Evolutionary conservation across 1,140 invertebrate species (phyloP).

Genomic region (Limonius californicus): DNA sequence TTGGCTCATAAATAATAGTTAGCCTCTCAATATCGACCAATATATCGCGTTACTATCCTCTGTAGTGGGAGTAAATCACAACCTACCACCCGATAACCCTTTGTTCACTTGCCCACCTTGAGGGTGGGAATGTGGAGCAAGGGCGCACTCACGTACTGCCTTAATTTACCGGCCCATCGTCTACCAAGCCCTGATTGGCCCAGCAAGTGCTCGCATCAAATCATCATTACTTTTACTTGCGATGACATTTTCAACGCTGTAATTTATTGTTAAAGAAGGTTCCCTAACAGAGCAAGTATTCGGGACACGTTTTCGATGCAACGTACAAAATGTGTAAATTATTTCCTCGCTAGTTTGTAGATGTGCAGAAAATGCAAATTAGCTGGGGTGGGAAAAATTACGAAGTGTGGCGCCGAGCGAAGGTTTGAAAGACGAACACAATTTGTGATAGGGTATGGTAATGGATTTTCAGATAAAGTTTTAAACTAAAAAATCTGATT

Average conservation of each 20-base stretch:
- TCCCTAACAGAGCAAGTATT: neutral
- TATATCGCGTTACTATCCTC: neutral
- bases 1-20: neutral
- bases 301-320: neutral
- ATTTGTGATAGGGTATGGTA: too few species aligned
- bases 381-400: too few species aligned
- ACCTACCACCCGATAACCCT: neutral
- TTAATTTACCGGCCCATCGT: conserved; percentile 1
- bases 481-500: too few species aligned
- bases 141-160: neutral
- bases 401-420: too few species aligned
- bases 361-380: neutral
- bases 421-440: too few species aligned
- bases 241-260: neutral
- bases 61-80: neutral
- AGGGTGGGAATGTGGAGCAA: neutral
- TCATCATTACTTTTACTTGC: conserved; percentile 1
- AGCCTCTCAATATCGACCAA: neutral
- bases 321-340: neutral
- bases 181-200: neutral
- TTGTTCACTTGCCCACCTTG: neutral
- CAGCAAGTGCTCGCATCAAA: neutral
- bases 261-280: neutral
- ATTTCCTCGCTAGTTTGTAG: neutral
- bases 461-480: too few species aligned